Base-by-base conservation (phyloP, 1,140 invertebrate genomes). In the Melipona quadrifasciata region DNA sequence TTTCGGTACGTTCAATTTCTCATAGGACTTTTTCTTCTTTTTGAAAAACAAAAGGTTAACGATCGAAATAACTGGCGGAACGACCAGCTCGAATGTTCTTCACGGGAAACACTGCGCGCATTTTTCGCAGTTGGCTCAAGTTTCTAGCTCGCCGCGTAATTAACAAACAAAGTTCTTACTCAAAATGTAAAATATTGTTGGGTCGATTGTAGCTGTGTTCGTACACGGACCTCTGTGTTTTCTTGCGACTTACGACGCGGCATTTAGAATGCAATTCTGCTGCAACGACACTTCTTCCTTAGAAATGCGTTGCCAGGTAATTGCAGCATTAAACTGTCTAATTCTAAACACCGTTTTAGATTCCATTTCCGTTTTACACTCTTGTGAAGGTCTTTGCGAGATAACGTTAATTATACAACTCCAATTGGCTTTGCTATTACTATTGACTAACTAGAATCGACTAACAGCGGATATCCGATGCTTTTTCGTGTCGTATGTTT, bases 311-410 rank as follows among this genome's bases (percentile, higher is more conserved):
- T 83, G n/a, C 75, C 55, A 47, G 65, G 82, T 83, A 83, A 83
- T 83, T 83, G 82, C 75, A 79, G 65, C 75, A 70, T 83, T 83
- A 83, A 83, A 83, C 75, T 58, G 82, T 78, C 75, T 78, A 79
- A 83, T 78, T 58, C 65, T 83, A 83, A 83, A 58, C n/a, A 39
- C n/a, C 61, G 74, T 58, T 83, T 77, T 57, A 70, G 75, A 71
- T 79, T 39, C 53, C 11, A n/a, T 31, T 17, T 5, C 16, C 16
- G 55, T 8, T 83, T 61, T 39, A 21, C 39, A 51, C 72, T 3
- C 4, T 14, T 57, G 82, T 57, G 68, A 77, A 34, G 61, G 34
- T 17, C n/a, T n/a, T 71, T n/a, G 12, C 53, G 27, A 47, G 21
- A 71, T 11, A 21, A 21, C 27, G 47, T 83, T 79, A 79, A 83